Percentiles rank a stretch among this genome's conserved stretches.
Evolutionary conservation across 2,113 vertebrate species (phyloP).

Genomic region (Ammospiza caudacuta): DNA sequence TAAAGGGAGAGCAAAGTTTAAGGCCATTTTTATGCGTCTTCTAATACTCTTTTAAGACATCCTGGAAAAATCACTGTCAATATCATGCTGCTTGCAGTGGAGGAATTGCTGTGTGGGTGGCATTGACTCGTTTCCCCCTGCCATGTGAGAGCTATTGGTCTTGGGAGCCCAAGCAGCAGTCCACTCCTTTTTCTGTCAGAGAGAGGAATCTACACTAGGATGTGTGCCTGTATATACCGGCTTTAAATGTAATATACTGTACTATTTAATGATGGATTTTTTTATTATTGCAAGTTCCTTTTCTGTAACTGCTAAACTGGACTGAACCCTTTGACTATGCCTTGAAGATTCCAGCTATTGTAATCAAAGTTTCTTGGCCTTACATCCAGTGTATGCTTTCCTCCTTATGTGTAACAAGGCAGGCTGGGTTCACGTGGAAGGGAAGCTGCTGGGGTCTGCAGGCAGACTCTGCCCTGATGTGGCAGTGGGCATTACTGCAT

Average conservation of each 20-base stretch:
- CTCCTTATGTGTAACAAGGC: fast-evolving
- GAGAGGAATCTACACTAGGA: neutral
- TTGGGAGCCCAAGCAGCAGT: neutral
- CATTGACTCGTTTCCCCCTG: neutral
- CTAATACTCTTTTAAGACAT: too few species aligned
- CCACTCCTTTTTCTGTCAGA: neutral
- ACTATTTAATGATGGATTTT: neutral
- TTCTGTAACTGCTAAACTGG: neutral
- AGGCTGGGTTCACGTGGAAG: neutral
- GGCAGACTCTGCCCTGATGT: neutral
- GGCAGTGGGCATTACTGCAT: neutral
- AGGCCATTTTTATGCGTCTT: too few species aligned
- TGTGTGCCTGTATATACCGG: neutral
- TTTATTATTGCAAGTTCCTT: neutral
- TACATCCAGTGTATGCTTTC: neutral
- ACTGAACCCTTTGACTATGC: neutral
- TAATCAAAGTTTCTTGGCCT: neutral
- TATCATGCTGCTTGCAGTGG: neutral
- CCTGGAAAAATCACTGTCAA: neutral
- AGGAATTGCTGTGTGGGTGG: neutral
- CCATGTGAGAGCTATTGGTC: neutral
- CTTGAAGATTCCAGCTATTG: neutral
- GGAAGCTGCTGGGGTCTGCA: neutral
- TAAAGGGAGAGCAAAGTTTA: neutral
- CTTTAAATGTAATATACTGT: neutral